Evolutionary conservation across 2,113 vertebrate genomes (phyloP).

Genomic region (Chrysemys picta): DNA sequence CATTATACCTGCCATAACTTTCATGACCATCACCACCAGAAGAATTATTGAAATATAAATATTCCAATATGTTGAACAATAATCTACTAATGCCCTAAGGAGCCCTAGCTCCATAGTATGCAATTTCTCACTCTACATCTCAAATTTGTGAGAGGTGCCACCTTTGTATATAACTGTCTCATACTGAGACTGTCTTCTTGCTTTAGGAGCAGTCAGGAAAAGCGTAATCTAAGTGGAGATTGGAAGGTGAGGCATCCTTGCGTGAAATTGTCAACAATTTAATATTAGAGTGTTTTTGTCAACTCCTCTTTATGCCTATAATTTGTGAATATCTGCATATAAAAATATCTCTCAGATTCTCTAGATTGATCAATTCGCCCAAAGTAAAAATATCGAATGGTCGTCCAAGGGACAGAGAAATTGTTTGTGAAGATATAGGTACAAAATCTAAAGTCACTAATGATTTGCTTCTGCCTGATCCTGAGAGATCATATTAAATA

Average conservation of each 20-base stretch:
- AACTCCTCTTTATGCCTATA: not conserved
- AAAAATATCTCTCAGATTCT: not conserved
- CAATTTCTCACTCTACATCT: not conserved
- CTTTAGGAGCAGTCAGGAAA: not conserved
- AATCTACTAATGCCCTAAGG: not conserved
- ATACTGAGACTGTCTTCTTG: not conserved
- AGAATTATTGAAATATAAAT: not conserved
- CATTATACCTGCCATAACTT: not conserved
- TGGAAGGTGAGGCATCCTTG: not conserved
- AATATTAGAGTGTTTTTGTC: not conserved
- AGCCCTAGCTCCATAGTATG: not conserved
- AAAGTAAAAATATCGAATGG: not conserved
- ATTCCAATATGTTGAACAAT: not conserved
- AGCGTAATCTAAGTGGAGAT: not conserved
- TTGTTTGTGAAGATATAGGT: not conserved
- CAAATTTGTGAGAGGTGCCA: not conserved
- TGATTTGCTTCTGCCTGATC: not conserved
- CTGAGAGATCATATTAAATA: not conserved
- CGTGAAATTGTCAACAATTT: not conserved
- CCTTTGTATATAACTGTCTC: not conserved
- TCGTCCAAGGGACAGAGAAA: not conserved
- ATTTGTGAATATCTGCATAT: not conserved
- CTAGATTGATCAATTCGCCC: not conserved
- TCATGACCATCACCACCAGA: not conserved
- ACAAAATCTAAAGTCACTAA: not conserved